Percentiles rank a stretch among this genome's conserved stretches.
These are phyloP conservation scores for Aurelia sp. DNA, from an alignment of 30 jellyfish, hydroid and myxozoan genomes.

Conservation along the genomic window DNA sequence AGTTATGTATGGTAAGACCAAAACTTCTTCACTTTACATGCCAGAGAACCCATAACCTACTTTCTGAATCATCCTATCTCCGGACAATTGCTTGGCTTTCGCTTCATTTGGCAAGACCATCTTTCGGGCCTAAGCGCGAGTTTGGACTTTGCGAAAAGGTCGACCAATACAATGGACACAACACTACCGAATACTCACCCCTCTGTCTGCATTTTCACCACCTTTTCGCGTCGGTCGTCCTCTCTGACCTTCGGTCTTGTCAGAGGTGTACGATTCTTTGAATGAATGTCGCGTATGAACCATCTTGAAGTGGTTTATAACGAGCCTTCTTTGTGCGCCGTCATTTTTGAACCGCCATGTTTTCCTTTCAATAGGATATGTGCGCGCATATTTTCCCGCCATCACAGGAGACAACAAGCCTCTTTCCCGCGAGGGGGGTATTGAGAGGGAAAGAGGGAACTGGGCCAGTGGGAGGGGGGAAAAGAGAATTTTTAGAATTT, in stretches of 20 bases:
- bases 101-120: no score
- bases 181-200: not conserved
- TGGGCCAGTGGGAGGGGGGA: no score
- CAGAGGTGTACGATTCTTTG: constrained; percentile 17
- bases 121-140: not conserved
- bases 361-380: constrained; percentile 35
- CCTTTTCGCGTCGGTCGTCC: not conserved
- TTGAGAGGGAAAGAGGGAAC: no score
- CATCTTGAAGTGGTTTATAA: constrained; percentile 1
- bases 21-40: no score
- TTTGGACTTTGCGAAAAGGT: not conserved
- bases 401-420: constrained; percentile 15
- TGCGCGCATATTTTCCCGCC: constrained; percentile 73
- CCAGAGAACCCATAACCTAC: no score
- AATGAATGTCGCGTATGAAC: constrained; percentile 66
- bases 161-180: not conserved
- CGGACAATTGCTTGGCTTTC: no score
- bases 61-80: no score
- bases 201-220: not conserved
- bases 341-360: constrained; percentile 46
- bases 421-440: not conserved
- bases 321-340: no score
- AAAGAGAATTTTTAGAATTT: no score
- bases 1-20: no score
- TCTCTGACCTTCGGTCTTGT: not conserved